Conservation (phyloP, 2,113 vertebrate genomes). For the Physeter macrocephalus region DNA sequence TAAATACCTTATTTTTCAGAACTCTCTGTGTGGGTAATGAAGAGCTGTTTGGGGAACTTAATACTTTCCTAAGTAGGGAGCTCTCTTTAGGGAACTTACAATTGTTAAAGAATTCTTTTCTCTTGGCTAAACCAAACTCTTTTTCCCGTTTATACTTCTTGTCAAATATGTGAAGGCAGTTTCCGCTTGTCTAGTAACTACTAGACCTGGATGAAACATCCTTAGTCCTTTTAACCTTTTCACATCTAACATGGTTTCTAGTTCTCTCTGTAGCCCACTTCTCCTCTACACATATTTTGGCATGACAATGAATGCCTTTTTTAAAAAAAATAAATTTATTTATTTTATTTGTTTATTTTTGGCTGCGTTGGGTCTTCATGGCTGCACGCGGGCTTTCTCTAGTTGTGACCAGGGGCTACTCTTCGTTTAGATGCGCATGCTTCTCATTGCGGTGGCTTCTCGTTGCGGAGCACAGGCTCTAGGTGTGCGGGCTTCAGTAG, state of each 20-base stretch:
- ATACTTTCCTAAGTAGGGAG: not conserved
- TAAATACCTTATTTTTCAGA: not conserved
- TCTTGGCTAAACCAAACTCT: not conserved
- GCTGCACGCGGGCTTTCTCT: no score
- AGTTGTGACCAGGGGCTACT: no score
- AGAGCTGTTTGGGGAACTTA: not conserved
- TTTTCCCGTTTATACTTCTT: conserved; percentile 19
- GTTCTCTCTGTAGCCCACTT: not conserved
- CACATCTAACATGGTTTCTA: not conserved
- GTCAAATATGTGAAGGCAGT: not conserved
- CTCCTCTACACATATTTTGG: not conserved
- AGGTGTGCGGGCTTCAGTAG: no score
- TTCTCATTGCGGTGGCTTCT: no score
- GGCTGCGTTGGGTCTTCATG: no score
- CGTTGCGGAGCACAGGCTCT: no score
- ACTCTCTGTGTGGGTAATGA: not conserved
- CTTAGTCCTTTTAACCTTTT: not conserved
- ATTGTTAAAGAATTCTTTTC: not conserved
- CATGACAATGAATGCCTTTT: not conserved
- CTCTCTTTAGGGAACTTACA: not conserved
- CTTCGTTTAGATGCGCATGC: no score
- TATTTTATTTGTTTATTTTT: no score
- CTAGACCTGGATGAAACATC: not conserved
- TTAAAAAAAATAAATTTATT: not conserved
- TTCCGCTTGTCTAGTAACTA: not conserved